Conservation (phyloP, 2,797 vertebrate genomes). For the Macrochelys suwanniensis region DNA sequence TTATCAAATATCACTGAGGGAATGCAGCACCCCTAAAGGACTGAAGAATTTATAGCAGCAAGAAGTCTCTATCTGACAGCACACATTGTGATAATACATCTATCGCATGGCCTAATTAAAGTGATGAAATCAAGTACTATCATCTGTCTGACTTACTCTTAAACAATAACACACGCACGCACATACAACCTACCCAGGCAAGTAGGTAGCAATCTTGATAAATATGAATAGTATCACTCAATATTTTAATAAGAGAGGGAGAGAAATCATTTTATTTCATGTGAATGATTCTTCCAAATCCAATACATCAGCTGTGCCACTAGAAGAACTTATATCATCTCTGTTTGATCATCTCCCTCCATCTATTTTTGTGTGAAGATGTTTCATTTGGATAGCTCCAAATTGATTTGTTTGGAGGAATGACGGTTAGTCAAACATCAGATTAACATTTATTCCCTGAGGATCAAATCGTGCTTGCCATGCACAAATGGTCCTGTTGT, state of each 20-base stretch:
- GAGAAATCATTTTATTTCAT: background rate
- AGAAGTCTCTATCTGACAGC: constrained; percentile 5
- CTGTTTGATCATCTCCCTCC: too few species aligned
- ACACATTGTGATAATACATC: constrained; percentile 13
- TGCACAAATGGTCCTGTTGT: too few species aligned
- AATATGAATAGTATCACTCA: background rate
- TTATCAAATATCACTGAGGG: constrained; percentile 25
- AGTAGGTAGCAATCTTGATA: background rate
- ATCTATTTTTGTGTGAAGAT: too few species aligned
- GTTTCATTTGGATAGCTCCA: too few species aligned
- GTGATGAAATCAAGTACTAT: background rate
- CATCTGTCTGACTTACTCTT: background rate
- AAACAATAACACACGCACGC: background rate
- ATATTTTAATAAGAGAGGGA: background rate
- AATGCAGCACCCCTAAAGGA: constrained; percentile 55
- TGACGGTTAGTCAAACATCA: too few species aligned
- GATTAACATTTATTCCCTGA: too few species aligned
- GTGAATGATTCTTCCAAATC: background rate
- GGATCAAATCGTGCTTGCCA: too few species aligned
- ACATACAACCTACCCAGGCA: background rate
- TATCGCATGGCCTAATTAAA: constrained; percentile 56
- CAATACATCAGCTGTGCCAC: background rate
- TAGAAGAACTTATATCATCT: background rate
- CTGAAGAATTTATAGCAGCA: constrained; percentile 52
- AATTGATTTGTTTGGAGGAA: too few species aligned